Base-by-base conservation (phyloP, 2,888 invertebrate genomes). In the Lasioglossum vierecki region DNA sequence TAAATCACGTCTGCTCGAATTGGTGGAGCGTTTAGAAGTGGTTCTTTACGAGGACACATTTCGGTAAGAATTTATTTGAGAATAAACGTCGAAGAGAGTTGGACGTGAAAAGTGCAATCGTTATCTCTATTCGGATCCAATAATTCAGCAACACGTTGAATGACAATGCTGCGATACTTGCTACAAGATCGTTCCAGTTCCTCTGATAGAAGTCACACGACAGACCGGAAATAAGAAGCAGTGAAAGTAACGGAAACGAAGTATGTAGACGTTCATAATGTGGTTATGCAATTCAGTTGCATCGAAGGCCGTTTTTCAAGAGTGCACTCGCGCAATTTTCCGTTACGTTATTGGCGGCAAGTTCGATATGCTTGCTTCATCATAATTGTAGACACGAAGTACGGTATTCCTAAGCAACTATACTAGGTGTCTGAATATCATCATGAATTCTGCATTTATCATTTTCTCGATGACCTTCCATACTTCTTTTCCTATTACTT, bases 171-270 rank as follows among this genome's bases (percentile, higher is more conserved):
- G 22, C 39, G 68, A 70, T 70, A n/a, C 41, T 49, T 4, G 30
- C 46, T 26, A 8, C 22, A 9, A 44, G n/a, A 70, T 70, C 41
- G 35, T 30, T 30, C 18, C 30, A 72, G 30, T 72, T 35, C 15
- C 46, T 26, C 57, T 26, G 60, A 60, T 60, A 41, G 13, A 41
- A 75, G 41, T 35, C 30, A 6, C 26, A 68, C 30, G 11, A 26
- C 44, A 46, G 66, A 66, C 39, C 22, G 78, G 15, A 72, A 78
- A 30, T 66, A 77, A 68, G n/a, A 41, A 60, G n/a, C 41, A 60
- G 75, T 57, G 75, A 75, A 75, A 75, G 75, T 41, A 75, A 60
- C 57, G 75, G 39, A 60, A 41, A 26, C 60, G n/a, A 41, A 57
- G 13, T 30, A 30, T 30, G 30, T 74, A 57, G 35, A 57, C 53